Percentiles rank a stretch among this genome's conserved stretches.
These are phyloP conservation scores for Dasypogon diadema DNA, from an alignment of 2,888 invertebrate species.

Conservation along the genomic window DNA sequence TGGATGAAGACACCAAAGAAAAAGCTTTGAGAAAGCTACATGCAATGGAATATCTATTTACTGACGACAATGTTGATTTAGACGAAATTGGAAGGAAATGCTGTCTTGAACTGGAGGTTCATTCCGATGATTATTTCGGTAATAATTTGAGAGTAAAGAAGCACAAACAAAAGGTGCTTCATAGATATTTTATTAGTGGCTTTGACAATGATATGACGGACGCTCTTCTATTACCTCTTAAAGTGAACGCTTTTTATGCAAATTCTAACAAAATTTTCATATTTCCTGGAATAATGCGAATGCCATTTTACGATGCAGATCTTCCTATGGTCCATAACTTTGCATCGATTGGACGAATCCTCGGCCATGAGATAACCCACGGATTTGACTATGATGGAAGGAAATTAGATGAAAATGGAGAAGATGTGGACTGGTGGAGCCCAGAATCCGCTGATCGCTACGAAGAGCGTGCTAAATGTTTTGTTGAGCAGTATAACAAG, in stretches of 20 bases:
- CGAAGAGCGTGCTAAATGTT: not conserved
- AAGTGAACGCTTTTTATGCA: not conserved
- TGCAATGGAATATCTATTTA: not conserved
- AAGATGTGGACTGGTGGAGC: slow-evolving; percentile 13
- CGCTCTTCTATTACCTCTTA: not conserved
- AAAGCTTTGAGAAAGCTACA: not conserved
- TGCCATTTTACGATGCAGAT: not conserved
- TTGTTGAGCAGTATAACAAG: slow-evolving; percentile 1
- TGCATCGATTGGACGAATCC: not conserved
- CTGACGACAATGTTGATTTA: not conserved
- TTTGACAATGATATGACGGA: not conserved
- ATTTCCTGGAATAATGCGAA: not conserved
- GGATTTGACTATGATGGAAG: not conserved
- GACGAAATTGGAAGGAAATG: not conserved
- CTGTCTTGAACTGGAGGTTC: not conserved
- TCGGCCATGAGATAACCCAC: not conserved
- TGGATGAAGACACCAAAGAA: slow-evolving; percentile 1
- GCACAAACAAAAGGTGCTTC: not conserved
- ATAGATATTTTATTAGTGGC: not conserved
- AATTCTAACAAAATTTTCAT: not conserved
- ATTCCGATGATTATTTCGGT: not conserved
- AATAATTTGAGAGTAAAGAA: not conserved
- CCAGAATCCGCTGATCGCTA: not conserved
- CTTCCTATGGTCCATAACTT: not conserved
- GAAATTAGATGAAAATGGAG: not conserved